Percentiles rank a stretch among this genome's conserved stretches.
phyloP scores from a whole-genome alignment of 2,113 vertebrate genomes.

The Brienomyrus brachyistius region DNA sequence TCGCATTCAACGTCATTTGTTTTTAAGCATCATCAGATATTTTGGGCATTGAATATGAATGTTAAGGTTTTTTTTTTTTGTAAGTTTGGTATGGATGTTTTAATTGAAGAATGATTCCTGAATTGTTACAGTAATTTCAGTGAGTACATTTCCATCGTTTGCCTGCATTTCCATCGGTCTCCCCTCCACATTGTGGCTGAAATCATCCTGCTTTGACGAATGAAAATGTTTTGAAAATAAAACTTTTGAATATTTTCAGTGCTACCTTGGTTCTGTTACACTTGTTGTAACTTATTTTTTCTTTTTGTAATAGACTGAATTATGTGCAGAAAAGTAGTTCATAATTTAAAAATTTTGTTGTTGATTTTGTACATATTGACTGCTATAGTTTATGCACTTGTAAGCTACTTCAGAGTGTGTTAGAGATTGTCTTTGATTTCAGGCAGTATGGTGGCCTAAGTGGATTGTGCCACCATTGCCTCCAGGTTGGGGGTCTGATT shows the following conservation, averaged over 20 bases:
- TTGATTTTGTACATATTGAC: not conserved
- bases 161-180: not conserved
- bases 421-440: not conserved
- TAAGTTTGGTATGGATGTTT: not conserved
- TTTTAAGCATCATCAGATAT: not conserved
- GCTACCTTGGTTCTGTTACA: not conserved
- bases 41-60: not conserved
- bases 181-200: not conserved
- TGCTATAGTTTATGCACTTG: not conserved
- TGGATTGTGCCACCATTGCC: not conserved
- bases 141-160: not conserved
- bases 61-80: not conserved
- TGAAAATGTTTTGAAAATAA: not conserved
- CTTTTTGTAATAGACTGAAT: not conserved
- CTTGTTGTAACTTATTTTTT: not conserved
- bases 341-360: not conserved
- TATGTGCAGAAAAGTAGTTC: not conserved
- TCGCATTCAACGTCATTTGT: not conserved
- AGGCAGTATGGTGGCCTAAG: not conserved
- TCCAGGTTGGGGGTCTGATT: not conserved
- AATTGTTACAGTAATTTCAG: not conserved
- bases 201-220: not conserved
- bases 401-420: not conserved
- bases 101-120: not conserved
- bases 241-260: not conserved